Percentiles rank a stretch among this genome's conserved stretches.
Evolutionary conservation across 2,113 vertebrate species (phyloP).

Genomic region (Muntiacus reevesi): DNA sequence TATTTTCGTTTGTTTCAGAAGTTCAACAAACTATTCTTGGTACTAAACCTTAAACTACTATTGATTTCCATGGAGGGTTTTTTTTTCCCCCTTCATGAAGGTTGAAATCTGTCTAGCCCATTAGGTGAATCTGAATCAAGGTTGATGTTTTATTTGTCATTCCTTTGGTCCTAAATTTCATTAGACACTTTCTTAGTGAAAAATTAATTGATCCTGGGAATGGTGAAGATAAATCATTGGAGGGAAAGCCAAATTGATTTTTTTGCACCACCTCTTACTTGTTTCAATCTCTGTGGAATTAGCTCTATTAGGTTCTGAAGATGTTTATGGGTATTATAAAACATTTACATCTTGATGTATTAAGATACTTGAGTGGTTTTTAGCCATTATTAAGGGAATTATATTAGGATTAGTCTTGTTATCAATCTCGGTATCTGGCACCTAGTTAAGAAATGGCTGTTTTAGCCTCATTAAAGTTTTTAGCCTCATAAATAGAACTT

Average conservation of each 20-base stretch:
- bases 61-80: background rate
- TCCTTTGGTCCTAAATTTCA: conserved; percentile 67
- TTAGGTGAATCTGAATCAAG: conserved; percentile 17
- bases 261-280: conserved; percentile 67
- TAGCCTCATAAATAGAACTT: conserved; percentile 65
- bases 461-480: conserved; percentile 66
- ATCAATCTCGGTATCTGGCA: conserved; percentile 74
- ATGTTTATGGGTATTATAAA: conserved; percentile 82
- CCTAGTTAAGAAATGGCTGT: conserved; percentile 62
- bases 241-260: conserved; percentile 79
- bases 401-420: conserved; percentile 75
- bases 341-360: conserved; percentile 80
- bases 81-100: background rate
- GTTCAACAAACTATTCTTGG: background rate
- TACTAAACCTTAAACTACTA: background rate
- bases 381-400: conserved; percentile 79
- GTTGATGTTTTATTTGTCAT: conserved; percentile 47
- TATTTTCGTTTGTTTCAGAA: background rate
- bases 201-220: conserved; percentile 80
- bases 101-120: background rate
- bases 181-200: conserved; percentile 74
- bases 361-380: conserved; percentile 76
- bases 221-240: conserved; percentile 73
- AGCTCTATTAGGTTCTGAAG: conserved; percentile 75
- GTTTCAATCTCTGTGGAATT: conserved; percentile 68